Conservation (phyloP, 2,888 invertebrate species). For the Drosophila yooni region DNA sequence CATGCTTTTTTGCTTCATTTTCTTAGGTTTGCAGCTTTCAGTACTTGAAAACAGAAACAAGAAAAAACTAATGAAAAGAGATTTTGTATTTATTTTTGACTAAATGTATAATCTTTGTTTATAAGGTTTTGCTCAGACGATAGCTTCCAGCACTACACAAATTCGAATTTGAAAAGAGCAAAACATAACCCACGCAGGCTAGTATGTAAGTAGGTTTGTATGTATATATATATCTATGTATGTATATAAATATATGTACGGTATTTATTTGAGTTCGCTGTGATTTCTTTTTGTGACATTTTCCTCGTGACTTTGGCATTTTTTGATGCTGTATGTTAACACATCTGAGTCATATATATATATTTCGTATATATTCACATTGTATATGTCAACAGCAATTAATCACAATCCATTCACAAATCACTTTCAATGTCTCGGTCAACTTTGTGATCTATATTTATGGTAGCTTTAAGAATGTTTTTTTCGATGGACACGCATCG, state of each 20-base stretch:
- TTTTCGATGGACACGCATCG: not conserved
- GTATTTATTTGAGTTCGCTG: slow-evolving; percentile 5
- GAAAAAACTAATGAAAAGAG: not conserved
- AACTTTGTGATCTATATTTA: slow-evolving; percentile 16
- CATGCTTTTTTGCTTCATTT: not conserved
- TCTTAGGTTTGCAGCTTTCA: not conserved
- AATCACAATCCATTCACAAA: slow-evolving; percentile 37
- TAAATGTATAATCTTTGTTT: not conserved
- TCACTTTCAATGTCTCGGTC: slow-evolving; percentile 40
- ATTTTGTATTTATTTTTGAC: not conserved
- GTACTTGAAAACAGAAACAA: not conserved
- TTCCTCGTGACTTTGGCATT: slow-evolving; percentile 54
- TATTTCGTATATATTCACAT: not conserved
- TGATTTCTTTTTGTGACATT: slow-evolving; percentile 51
- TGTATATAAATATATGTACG: not conserved
- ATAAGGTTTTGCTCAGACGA: slow-evolving; percentile 3
- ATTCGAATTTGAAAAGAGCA: slow-evolving; percentile 36
- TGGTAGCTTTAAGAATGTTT: slow-evolving; percentile 1
- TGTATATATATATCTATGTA: slow-evolving; percentile 16
- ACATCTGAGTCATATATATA: slow-evolving; percentile 26
- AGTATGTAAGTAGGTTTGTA: not conserved
- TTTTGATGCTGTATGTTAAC: slow-evolving; percentile 29
- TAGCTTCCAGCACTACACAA: slow-evolving; percentile 28
- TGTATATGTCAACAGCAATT: not conserved
- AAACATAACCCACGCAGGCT: not conserved